Base-by-base conservation (phyloP, 2,888 invertebrate genomes). In the Drosophila melanosoma region DNA sequence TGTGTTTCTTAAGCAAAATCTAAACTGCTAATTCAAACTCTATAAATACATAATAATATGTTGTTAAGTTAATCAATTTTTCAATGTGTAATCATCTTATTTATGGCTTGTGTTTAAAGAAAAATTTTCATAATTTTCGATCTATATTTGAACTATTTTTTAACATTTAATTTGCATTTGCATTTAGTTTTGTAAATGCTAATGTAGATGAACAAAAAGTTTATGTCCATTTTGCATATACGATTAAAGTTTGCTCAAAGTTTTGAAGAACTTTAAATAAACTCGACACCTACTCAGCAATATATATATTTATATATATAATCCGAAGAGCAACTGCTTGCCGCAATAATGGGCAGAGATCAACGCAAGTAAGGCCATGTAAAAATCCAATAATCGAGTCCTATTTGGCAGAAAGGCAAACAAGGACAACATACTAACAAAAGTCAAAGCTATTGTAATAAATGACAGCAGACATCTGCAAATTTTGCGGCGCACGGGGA, bases 361-460 rank as follows among this genome's bases (percentile, higher is more conserved):
- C 45, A 33, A 38, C 42, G 38, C 38, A 38, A 72, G 40, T 52
- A 52, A 54, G 49, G 53, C 48, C 61, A 54, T 62, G 80, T 33
- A 58, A 51, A 53, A 72, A 76, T 71, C 68, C 72, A 80, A 79
- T 76, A 78, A 68, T 63, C 65, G 33, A 66, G 68, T 64, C 51
- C 48, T 49, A 57, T 65, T 49, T 53, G 54, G 49, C 52, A 57
- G 45, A 36, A 58, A 58, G 38, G 56, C 81, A 76, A 76, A 76
- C 79, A 79, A 81, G 72, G 80, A 76, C 81, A 82, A 82, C 82
- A 83, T 79, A 83, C 90, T 89, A 90, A 89, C 88, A 90, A 83
- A 91, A 91, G 91, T 91, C 89, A 91, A 90, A 90, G 86, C 89
- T 89, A 92, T 91, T 92, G 89, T 92, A 91, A 92, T 92, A 92